Base-by-base conservation (phyloP, 2,888 invertebrate species). In the Blastobasis adustella region DNA sequence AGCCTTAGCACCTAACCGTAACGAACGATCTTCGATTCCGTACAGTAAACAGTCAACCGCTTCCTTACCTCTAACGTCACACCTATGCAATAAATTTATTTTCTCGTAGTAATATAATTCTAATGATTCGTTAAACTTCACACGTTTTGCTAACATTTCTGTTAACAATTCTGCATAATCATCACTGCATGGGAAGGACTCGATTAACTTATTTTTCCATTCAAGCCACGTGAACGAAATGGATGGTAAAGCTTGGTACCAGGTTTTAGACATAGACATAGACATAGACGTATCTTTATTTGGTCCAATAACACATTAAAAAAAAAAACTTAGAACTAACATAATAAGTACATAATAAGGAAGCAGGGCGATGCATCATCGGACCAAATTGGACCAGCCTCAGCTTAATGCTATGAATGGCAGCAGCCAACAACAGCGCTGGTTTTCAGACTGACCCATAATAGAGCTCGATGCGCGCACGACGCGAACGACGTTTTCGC, bases 151-250 rank as follows among this genome's bases (percentile, higher is more conserved):
- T 10, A 58, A 45, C 58, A 58, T 58, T 43, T 56, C 54, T 10
- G 50, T 53, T n/a, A 58, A 45, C 0, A 56, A 39, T 37, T 58
- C 54, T 0, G 58, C 56, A 38, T 54, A 59, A 47, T 57, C 53
- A 10, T 57, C 57, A 36, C 46, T 52, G 40, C 49, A 43, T 9
- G 59, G 59, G 48, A 59, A 59, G n/a, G 53, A 57, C 5, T 59
- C 55, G 0, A 50, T 40, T 10, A 59, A 37, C 8, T 55, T 55
- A 4, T 4, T 36, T 51, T 56, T 58, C 56, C 56, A 56, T 37
- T 58, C 56, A 4, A 37, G 8, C 57, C 58, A 55, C 5, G 58
- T 10, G 47, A 44, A 52, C 6, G 49, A 50, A 48, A 57, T 51
- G 1, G 54, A 40, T 4, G 55, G 54, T 7, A 59, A 37, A 10